Evolutionary conservation across 2,113 vertebrate species (phyloP).

Genomic region (Phodopus roborovskii): DNA sequence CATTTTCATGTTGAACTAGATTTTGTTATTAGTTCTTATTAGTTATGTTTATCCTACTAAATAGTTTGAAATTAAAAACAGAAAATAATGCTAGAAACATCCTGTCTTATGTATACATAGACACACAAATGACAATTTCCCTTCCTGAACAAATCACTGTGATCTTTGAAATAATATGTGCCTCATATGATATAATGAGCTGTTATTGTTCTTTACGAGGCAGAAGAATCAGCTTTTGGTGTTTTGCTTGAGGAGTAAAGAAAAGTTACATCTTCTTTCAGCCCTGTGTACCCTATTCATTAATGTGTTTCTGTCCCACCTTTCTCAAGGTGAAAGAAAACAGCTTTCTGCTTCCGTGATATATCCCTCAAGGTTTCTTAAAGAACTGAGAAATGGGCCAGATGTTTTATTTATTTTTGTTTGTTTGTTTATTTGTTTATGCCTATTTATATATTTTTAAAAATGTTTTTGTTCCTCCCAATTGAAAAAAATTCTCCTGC

Average conservation of each 20-base stretch:
- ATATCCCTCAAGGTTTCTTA: not conserved
- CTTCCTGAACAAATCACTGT: not conserved
- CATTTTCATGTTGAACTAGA: not conserved
- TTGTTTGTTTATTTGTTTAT: constrained; percentile 1
- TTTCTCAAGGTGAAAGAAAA: not conserved
- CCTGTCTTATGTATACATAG: not conserved
- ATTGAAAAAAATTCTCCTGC: not conserved
- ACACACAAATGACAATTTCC: not conserved
- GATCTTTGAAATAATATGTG: not conserved
- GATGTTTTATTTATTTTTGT: not conserved
- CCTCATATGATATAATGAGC: not conserved
- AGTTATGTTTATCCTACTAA: not conserved
- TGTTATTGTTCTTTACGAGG: not conserved
- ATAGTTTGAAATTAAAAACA: constrained; percentile 42
- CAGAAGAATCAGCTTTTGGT: not conserved
- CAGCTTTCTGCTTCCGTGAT: not conserved
- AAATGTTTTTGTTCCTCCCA: not conserved
- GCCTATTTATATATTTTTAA: not conserved
- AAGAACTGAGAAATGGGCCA: not conserved
- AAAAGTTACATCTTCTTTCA: not conserved
- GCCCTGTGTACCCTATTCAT: not conserved
- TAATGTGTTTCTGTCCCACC: not conserved
- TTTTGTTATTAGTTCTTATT: not conserved
- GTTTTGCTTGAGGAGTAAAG: not conserved
- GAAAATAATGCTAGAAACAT: not conserved